phyloP scores from a whole-genome alignment of 2,888 invertebrate genomes.

The Petrolisthes manimaculis region DNA sequence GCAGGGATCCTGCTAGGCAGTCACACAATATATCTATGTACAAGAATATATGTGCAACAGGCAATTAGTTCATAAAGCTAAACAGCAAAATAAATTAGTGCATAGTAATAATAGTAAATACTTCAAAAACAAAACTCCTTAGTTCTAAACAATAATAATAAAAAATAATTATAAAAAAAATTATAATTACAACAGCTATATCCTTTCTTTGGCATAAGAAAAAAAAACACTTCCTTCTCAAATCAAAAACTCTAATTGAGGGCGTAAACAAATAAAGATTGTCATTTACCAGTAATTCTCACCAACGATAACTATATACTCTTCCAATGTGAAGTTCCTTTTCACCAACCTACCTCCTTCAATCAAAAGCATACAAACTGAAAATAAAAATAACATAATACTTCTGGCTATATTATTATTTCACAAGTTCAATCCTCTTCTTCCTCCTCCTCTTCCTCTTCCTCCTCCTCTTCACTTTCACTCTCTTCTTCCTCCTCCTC shows the following conservation, averaged over 20 bases:
- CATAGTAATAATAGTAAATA: conserved; percentile 29
- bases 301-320: neutral
- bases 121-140: conserved; percentile 1
- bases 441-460: conserved; percentile 52
- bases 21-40: conserved; percentile 32
- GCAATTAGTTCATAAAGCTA: conserved; percentile 31
- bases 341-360: neutral
- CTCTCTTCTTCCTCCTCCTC: conserved; percentile 55
- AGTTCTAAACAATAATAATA: neutral
- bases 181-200: neutral
- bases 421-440: conserved; percentile 43
- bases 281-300: conserved; percentile 31
- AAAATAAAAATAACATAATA: conserved; percentile 45
- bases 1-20: neutral
- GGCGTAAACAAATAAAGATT: conserved; percentile 25
- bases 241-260: neutral
- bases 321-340: neutral
- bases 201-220: conserved; percentile 50
- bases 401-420: conserved; percentile 26
- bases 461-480: conserved; percentile 34
- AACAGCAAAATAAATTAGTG: conserved; percentile 38
- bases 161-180: conserved; percentile 17
- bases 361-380: conserved; percentile 8
- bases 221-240: conserved; percentile 18
- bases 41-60: conserved; percentile 29